phyloP scores from a whole-genome alignment of 2,113 vertebrate species.

The Sinocyclocheilus grahami region DNA sequence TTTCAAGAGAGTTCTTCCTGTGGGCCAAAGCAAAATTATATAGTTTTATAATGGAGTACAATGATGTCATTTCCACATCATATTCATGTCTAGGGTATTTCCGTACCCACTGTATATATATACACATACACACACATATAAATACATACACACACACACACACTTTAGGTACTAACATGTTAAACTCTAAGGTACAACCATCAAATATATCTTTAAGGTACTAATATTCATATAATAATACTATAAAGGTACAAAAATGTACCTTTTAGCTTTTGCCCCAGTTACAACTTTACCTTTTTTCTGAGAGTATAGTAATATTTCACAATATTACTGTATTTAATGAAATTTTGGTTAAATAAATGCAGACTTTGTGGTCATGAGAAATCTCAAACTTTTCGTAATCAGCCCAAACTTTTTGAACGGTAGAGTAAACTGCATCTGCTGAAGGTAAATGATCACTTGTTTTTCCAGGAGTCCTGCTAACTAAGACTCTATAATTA shows the following conservation, averaged over 20 bases:
- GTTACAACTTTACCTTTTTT: too few species aligned
- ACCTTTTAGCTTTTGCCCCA: too few species aligned
- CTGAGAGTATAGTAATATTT: background rate
- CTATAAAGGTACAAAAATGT: too few species aligned
- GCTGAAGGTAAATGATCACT: background rate
- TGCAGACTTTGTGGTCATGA: background rate
- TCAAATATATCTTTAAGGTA: too few species aligned
- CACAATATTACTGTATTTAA: background rate
- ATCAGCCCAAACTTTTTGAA: background rate
- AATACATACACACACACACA: too few species aligned
- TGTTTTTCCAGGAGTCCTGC: background rate
- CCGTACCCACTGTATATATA: too few species aligned
- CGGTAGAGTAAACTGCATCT: background rate
- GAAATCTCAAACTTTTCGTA: too few species aligned
- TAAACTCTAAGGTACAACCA: too few species aligned
- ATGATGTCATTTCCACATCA: background rate
- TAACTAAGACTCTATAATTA: too few species aligned
- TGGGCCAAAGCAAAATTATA: background rate
- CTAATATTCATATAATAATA: too few species aligned
- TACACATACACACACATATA: too few species aligned
- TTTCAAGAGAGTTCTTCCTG: background rate
- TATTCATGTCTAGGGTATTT: background rate
- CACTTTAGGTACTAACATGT: too few species aligned
- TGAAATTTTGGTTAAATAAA: background rate
- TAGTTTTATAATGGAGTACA: background rate